Evolutionary conservation across 2,113 vertebrate genomes (phyloP).

Genomic region (Motacilla alba): DNA sequence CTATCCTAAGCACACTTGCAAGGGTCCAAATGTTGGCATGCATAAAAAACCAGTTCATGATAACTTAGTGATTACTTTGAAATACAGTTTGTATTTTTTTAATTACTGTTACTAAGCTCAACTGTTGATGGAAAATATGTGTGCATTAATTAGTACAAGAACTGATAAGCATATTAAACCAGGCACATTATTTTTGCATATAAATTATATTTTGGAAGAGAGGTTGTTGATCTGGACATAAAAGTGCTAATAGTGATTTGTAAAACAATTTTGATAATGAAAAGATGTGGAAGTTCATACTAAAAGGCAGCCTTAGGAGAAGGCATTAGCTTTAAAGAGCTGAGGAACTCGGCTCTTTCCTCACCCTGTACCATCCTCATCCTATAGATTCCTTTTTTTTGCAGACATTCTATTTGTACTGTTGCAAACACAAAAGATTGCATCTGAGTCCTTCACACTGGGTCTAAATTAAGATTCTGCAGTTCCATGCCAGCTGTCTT

Average conservation of each 20-base stretch:
- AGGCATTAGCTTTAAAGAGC: not conserved
- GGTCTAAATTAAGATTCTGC: not conserved
- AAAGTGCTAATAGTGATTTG: not conserved
- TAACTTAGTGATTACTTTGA: conserved; percentile 1
- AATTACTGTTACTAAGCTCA: conserved; percentile 55
- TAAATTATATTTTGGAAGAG: conserved; percentile 48
- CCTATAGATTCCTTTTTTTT: not conserved
- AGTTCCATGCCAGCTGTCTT: not conserved
- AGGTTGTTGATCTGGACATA: not conserved
- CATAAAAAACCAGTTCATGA: not conserved
- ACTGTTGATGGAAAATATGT: conserved; percentile 44
- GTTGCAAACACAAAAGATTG: not conserved
- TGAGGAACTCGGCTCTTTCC: not conserved
- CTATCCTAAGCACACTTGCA: not conserved
- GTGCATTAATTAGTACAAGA: conserved; percentile 56
- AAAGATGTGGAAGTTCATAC: not conserved
- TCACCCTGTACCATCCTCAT: not conserved
- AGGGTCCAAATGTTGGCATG: not conserved
- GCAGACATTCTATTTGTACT: not conserved
- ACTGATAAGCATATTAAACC: conserved; percentile 49
- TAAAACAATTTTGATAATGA: not conserved
- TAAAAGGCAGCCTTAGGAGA: not conserved
- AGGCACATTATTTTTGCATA: conserved; percentile 37
- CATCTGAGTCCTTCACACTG: not conserved
- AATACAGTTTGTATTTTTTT: conserved; percentile 22